These are phyloP conservation scores for Uropsilus gracilis DNA, from an alignment of 2,113 vertebrate species.

Conservation along the genomic window DNA sequence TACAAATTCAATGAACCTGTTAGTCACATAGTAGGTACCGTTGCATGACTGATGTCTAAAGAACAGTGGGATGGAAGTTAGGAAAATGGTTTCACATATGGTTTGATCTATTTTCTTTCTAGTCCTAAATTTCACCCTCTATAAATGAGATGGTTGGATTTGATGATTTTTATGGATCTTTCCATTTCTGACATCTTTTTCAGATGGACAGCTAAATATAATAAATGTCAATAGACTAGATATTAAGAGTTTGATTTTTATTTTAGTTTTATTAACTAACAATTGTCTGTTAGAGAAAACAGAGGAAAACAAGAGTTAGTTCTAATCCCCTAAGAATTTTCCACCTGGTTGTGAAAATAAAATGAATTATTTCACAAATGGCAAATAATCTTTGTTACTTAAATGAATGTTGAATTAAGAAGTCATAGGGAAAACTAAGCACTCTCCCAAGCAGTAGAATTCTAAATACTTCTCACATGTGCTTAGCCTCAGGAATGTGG, in stretches of 20 bases:
- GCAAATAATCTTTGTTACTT: background rate
- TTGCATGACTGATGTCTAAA: background rate
- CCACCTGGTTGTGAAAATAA: background rate
- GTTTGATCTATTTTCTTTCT: background rate
- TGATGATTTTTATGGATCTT: background rate
- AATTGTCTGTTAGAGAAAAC: background rate
- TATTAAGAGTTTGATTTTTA: background rate
- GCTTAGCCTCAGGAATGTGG: background rate
- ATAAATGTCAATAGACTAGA: slow-evolving; percentile 1
- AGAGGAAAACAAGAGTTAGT: background rate
- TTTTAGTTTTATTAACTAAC: background rate
- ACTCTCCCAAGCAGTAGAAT: background rate
- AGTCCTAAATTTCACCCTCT: background rate
- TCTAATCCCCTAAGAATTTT: background rate
- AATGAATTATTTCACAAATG: background rate
- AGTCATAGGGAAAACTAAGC: background rate
- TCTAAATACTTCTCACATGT: background rate
- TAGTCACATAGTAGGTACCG: background rate
- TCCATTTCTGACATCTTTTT: background rate
- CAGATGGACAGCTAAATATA: background rate
- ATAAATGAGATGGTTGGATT: background rate
- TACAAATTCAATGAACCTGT: background rate
- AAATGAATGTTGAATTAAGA: background rate
- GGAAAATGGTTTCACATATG: background rate
- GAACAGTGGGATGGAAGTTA: background rate